Base-by-base conservation (phyloP, 2,113 vertebrate genomes). In the Albula glossodonta region DNA sequence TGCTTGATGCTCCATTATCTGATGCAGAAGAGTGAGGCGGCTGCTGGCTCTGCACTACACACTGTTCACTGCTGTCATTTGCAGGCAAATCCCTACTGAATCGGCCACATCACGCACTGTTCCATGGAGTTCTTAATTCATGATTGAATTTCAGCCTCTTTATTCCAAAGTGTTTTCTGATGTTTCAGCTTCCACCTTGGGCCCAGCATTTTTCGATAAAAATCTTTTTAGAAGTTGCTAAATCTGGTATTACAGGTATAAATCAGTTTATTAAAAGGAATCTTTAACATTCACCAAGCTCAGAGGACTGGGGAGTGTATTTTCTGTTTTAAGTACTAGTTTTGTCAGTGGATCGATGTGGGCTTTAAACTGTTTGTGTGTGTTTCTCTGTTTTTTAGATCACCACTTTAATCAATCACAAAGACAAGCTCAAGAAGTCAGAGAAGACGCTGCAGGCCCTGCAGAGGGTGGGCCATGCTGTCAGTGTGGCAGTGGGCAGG, bases 401-500 rank as follows among this genome's bases (percentile, higher is more conserved):
- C 90, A 99, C 98, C 79, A 99, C 97, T 4, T 96, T 99, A 89
- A 98, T 99, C 92, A 99, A 99, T 92, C 98, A 99, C 85, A 99
- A 99, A 93, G 98, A 99, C 91, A 98, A 97, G 92, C 97, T 96
- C 87, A 99, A 97, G 94, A 97, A 97, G 92, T 98, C 98, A 0
- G 97, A 99, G 94, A 98, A 97, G 94, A 99, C 98, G 77, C 94
- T 97, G 89, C 96, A 96, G 88, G 97, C 98, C 85, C 96, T 99
- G 90, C 98, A 99, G 91, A 92, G 96, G 87, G 97, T 99, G 85
- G 98, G 98, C 81, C 98, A 99, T 92, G 97, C 98, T 0, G 98
- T 99, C 78, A 97, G 96, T 82, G 91, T 97, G 89, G 98, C 98
- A 5, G 98, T 99, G 82, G 97, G 96, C 41, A 97, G 97, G 84